Evolutionary conservation across 2,113 vertebrate species (phyloP), one percentile per base, ranked within the genome.

Genomic region (Daphoenositta chrysoptera): DNA sequence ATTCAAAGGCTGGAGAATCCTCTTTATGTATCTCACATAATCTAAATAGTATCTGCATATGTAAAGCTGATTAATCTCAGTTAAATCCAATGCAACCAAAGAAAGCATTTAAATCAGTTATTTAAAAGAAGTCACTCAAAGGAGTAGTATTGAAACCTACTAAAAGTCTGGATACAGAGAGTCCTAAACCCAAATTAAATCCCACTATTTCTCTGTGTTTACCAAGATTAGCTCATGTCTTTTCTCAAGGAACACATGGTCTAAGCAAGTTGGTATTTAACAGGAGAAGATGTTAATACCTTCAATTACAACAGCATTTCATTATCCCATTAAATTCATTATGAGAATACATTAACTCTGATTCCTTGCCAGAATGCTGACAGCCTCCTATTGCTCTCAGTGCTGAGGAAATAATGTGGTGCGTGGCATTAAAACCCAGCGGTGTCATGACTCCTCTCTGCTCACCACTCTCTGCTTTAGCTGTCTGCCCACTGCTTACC

Each of bases 301-400:
- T 96, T 93, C 94, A 95, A 89, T 95, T 96, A 95, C 89, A 94
- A 72, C 53, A 94, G 78, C 87, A 91, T 96, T 96, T 97, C 93
- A 93, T 95, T 96, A 96, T 87, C 89, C 81, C 57, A 89, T 96
- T 95, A 92, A 79, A 91, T 91, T 93, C 45, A 79, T 96, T 94
- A 89, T 0, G 16, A 89, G 91, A 89, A 57, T 35, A 50, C 31
- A 87, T 94, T 94, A 94, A 87, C 65, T 91, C 72, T 66, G 60
- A 73, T 53, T 93, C 76, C 83, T 81, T 87, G 89, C 79, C 91
- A 89, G 93, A 89, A 76, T 1, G 21, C 40, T 79, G 89, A 84
- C 73, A 97, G 69, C 65, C 79, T 95, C 87, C 78, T 84, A 60
- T 72, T 83, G 88, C 85, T 94, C 77, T 65, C 53, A 30, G 44